Evolutionary conservation across 2,888 invertebrate species (phyloP).

Genomic region (Caenorhabditis sp.): DNA sequence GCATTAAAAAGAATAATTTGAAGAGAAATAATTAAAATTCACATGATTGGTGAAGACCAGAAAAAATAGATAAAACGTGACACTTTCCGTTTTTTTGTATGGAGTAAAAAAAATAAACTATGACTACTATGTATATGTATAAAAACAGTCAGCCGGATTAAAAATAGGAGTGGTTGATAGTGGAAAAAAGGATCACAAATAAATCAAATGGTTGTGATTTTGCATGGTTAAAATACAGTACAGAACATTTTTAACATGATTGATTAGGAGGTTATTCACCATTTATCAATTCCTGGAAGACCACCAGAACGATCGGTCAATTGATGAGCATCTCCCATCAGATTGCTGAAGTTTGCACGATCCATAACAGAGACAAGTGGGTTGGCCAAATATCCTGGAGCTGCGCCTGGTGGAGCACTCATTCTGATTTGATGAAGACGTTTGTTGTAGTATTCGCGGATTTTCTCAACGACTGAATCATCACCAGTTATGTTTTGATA

Average conservation of each 20-base stretch:
- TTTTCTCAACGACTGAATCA: conserved; percentile 5
- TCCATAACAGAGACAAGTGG: conserved; percentile 22
- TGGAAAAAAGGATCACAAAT: neutral
- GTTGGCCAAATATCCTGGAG: conserved; percentile 29
- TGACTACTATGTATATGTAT: neutral
- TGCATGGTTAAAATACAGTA: too few relatives aligned
- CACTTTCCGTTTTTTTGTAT: neutral
- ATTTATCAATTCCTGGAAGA: conserved; percentile 5
- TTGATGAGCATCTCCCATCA: conserved; percentile 7
- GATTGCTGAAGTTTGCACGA: conserved; percentile 9
- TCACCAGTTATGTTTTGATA: conserved; percentile 9
- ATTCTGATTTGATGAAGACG: conserved; percentile 10
- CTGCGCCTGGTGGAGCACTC: conserved; percentile 32
- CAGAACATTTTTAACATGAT: too few relatives aligned
- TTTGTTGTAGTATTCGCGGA: conserved; percentile 11
- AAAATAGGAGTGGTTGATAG: neutral
- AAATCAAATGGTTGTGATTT: too few relatives aligned
- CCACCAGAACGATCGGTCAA: conserved; percentile 3
- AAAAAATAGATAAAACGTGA: neutral
- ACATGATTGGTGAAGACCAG: neutral
- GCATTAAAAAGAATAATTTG: neutral
- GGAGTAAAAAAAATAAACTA: neutral
- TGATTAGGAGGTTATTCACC: neutral
- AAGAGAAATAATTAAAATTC: neutral
- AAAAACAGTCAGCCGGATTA: neutral